Evolutionary conservation across 2,888 invertebrate species (phyloP), one percentile per base, ranked within the genome.

Genomic region (Amiota minor): DNA sequence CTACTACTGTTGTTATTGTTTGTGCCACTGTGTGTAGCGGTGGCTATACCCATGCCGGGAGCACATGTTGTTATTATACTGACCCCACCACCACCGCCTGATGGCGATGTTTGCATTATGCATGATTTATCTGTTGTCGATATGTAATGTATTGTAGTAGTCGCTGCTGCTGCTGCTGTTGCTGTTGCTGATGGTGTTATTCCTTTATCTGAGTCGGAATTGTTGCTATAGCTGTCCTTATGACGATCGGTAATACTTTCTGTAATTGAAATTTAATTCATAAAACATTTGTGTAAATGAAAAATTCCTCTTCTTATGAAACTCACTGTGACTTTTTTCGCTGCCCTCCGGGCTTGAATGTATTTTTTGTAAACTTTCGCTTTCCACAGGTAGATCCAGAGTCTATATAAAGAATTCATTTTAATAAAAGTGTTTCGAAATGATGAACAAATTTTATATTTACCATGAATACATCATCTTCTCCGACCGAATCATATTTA

Each of bases 381-480:
- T 94, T 87, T 94, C 94, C 87, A 94, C 92, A 75, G 95, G 95
- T 86, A 98, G 93, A 90, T 97, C 95, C 86, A 97, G 91, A 81
- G 97, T 95, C 97, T 97, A 91, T 1, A 91, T 1, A 89, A 90
- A 76, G 69, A 74, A 78, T 72, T 18, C 70, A 49, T 71, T 71
- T n/a, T 45, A 12, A 55, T 46, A 50, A 55, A 14, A 62, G 50
- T 12, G 1, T 6, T 47, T 12, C 6, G n/a, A 16, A 20, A 50
- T 11, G 55, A 35, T 20, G 50, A n/a, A 16, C 8, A 67, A 10
- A 65, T 35, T 14, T 35, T 45, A 47, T 46, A 89, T 91, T 91
- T 90, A 97, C 97, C 96, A 97, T 97, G 91, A 98, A 98, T 83
- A 98, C 97, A 89, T 97, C 97, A 88, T 97, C 97, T 89, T 97